Base-by-base conservation (phyloP, 1,140 invertebrate genomes). In the Centruroides vittatus region DNA sequence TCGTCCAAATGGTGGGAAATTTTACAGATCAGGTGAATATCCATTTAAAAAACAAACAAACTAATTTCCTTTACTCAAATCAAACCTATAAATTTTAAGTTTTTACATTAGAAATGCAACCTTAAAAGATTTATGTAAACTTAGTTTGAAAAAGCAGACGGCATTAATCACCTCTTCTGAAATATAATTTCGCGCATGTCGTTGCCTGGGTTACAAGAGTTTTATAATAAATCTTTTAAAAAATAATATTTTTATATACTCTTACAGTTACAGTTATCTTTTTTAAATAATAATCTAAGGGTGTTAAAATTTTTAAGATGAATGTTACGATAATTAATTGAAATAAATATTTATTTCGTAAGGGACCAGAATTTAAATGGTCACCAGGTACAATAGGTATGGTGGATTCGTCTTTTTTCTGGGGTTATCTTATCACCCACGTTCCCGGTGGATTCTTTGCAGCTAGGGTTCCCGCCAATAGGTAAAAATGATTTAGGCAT, bases 341-440 rank as follows among this genome's bases (percentile, higher is more conserved):
- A 23, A 23, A 23, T 23, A 23, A 23, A 23, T 23, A 23, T 23
- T 23, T 23, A 23, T 23, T 23, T 23, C 23, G 23, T 23, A 35
- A 64, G 74, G 64, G 63, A 51, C 72, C 78, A 3, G 80, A 83
- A 67, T 91, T 94, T 74, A 86, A 93, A 67, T 98, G 93, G 93
- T 77, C 77, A 4, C 75, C 79, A 10, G 76, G 76, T 48, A 90
- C 87, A 3, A 83, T 94, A 7, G 87, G 83, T 5, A 81, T 89
- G 10, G 86, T 99, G 61, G 95, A 99, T 75, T 94, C 93, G 13
- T 98, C 94, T 0, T 99, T 99, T 73, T 99, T 99, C 77, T 97
- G 92, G 84, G 97, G 97, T 10, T 99, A 99, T 73, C 80, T 99
- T 41, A 78, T 99, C 35, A 99, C 97, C 3, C 96, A 99, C 79